Evolutionary conservation across 2,888 invertebrate genomes (phyloP).

Genomic region (Lissonota sp.): DNA sequence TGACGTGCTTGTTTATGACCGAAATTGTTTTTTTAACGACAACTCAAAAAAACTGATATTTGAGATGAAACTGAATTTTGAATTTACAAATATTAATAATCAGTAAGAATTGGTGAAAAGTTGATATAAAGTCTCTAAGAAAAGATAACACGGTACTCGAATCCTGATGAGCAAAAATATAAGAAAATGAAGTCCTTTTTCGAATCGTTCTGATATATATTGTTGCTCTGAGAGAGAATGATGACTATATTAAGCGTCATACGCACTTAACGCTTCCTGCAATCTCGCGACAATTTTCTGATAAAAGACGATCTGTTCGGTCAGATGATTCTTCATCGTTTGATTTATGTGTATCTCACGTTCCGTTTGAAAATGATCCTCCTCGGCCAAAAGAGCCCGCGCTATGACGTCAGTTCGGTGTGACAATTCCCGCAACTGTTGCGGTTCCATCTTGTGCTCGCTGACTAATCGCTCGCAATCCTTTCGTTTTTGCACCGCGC

Average conservation of each 20-base stretch:
- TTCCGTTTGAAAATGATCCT: constrained; percentile 96
- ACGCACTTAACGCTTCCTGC: constrained; percentile 86
- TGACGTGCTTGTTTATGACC: no score
- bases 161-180: no score
- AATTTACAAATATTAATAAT: no score
- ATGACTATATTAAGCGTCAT: constrained; percentile 77
- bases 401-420: constrained; percentile 96
- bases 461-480: constrained; percentile 93
- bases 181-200: no score
- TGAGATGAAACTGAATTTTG: no score
- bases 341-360: constrained; percentile 93
- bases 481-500: constrained; percentile 93
- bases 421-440: constrained; percentile 92
- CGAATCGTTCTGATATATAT: neutral
- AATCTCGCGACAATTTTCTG: constrained; percentile 91
- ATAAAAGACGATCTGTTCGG: constrained; percentile 96
- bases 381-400: constrained; percentile 96
- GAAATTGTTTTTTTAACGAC: no score
- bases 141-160: no score
- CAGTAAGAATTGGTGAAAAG: no score
- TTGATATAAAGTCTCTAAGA: no score
- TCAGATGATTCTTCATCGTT: constrained; percentile 94
- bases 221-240: neutral
- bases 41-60: no score
- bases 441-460: constrained; percentile 93